Conservation (phyloP, 2,113 vertebrate species). For the Myocastor coypus region DNA sequence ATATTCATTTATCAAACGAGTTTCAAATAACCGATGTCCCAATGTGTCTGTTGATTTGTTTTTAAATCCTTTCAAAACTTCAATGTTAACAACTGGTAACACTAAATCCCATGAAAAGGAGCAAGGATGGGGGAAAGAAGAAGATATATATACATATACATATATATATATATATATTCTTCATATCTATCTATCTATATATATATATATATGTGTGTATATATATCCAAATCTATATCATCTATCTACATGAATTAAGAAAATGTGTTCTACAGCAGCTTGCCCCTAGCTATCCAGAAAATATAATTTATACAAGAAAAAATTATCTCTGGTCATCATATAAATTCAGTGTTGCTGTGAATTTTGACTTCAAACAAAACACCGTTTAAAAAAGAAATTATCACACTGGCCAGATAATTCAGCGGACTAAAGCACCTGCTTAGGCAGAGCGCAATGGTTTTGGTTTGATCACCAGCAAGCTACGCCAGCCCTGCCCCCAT, state of each 20-base stretch:
- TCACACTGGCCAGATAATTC: background rate
- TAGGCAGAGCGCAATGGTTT: too few species aligned
- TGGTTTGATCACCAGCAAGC: too few species aligned
- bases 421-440: too few species aligned
- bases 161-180: slow-evolving; percentile 56
- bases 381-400: background rate
- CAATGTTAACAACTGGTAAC: slow-evolving; percentile 85
- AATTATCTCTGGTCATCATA: background rate
- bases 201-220: background rate
- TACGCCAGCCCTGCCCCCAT: too few species aligned
- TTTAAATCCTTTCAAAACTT: slow-evolving; percentile 89
- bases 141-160: background rate
- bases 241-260: slow-evolving; percentile 77
- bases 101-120: slow-evolving; percentile 83
- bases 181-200: background rate
- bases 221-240: too few species aligned
- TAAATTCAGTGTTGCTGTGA: background rate
- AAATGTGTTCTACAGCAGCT: slow-evolving; percentile 70
- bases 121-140: slow-evolving; percentile 31
- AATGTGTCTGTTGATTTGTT: slow-evolving; percentile 92
- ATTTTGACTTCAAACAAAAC: background rate
- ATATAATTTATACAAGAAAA: slow-evolving; percentile 65
- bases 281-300: slow-evolving; percentile 66
- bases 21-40: slow-evolving; percentile 88
- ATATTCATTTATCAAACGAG: slow-evolving; percentile 88